Conservation (phyloP, 2,888 invertebrate species). For the Myopa testacea region DNA sequence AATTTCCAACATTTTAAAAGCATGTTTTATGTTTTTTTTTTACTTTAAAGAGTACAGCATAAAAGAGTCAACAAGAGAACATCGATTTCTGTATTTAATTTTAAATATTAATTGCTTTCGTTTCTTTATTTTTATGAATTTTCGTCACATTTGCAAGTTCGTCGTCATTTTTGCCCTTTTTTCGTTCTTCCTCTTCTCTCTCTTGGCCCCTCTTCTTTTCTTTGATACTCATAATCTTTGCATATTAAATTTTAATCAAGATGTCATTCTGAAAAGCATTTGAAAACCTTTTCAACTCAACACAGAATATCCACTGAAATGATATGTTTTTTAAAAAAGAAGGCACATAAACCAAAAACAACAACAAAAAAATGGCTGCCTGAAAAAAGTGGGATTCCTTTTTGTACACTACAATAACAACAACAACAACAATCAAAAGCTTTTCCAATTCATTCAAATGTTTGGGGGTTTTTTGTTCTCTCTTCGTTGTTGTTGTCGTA, state of each 20-base stretch:
- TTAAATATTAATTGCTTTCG: no score
- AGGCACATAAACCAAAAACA: background rate
- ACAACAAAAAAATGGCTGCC: background rate
- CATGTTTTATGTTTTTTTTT: no score
- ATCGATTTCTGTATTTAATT: no score
- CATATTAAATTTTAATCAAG: slow-evolving; percentile 52
- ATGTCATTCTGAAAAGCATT: slow-evolving; percentile 43
- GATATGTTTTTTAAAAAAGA: background rate
- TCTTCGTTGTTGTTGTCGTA: slow-evolving; percentile 11
- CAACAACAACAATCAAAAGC: slow-evolving; percentile 21
- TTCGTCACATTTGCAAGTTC: no score
- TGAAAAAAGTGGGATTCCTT: background rate
- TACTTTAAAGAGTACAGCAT: no score
- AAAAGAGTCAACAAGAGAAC: no score
- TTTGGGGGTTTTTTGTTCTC: slow-evolving; percentile 25
- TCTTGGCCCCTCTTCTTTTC: slow-evolving; percentile 20
- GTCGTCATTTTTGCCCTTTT: no score
- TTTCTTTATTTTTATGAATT: no score
- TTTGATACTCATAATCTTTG: slow-evolving; percentile 24
- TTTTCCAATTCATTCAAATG: slow-evolving; percentile 34
- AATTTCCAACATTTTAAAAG: no score
- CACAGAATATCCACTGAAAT: slow-evolving; percentile 1
- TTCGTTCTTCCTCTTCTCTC: background rate
- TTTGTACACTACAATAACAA: background rate
- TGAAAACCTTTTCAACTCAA: slow-evolving; percentile 25